Evolutionary conservation across 1,140 invertebrate genomes (phyloP).

Genomic region (Anadara kagoshimensis): DNA sequence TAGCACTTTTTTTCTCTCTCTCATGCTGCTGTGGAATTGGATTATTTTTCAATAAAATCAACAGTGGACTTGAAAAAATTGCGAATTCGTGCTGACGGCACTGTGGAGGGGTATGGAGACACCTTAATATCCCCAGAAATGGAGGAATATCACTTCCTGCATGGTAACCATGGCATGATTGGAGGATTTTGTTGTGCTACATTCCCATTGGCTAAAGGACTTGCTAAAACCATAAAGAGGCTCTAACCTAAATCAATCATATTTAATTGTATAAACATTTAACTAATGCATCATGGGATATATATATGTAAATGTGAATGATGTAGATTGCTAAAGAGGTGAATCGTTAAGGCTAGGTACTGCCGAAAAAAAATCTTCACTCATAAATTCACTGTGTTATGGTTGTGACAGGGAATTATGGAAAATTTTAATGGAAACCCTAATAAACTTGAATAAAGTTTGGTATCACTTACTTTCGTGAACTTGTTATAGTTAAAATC

Average conservation of each 20-base stretch:
- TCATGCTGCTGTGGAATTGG: conserved; percentile 26
- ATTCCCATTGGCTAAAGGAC: conserved; percentile 66
- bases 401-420: no score
- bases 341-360: no score
- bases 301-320: no score
- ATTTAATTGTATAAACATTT: no score
- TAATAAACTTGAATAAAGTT: no score
- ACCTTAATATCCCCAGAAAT: conserved; percentile 63
- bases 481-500: no score
- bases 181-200: conserved; percentile 69
- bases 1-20: conserved; percentile 1
- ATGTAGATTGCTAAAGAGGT: no score
- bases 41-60: conserved; percentile 5
- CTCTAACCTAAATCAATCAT: conserved; percentile 36
- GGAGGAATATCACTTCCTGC: conserved; percentile 64
- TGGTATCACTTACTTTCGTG: no score
- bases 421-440: no score
- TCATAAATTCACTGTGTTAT: no score
- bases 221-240: conserved; percentile 66
- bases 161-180: conserved; percentile 57
- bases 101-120: conserved; percentile 48
- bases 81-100: conserved; percentile 60
- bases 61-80: conserved; percentile 70
- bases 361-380: no score
- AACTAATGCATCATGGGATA: no score